Conservation (phyloP, 2,888 invertebrate genomes). For the Timandra comae region DNA sequence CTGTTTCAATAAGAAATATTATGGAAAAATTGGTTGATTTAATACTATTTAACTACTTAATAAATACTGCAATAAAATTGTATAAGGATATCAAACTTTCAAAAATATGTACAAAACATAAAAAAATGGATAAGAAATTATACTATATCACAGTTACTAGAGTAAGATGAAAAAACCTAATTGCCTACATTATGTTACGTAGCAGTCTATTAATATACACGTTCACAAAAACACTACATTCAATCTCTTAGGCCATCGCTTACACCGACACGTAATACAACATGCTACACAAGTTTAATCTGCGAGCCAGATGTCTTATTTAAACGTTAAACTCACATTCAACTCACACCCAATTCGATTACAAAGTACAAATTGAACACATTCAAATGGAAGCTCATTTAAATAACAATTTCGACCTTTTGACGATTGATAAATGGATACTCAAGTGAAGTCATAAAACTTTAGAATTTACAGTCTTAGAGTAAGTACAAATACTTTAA, state of each 20-base stretch:
- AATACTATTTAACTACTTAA: conserved; percentile 27
- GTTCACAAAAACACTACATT: conserved; percentile 44
- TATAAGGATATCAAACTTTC: conserved; percentile 73
- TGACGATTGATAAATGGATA: conserved; percentile 1
- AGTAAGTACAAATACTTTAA: no score
- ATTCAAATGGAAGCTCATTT: background rate
- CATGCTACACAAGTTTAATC: no score
- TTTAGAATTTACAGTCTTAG: no score
- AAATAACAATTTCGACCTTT: conserved; percentile 4
- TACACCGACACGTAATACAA: conserved; percentile 28
- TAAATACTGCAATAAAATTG: conserved; percentile 67
- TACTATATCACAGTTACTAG: conserved; percentile 76
- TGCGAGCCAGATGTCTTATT: no score
- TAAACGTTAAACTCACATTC: no score
- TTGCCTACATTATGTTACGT: conserved; percentile 48
- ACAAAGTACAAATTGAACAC: background rate
- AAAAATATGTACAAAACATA: conserved; percentile 66
- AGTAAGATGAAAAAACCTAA: conserved; percentile 59
- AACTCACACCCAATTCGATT: no score
- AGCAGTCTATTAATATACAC: conserved; percentile 64
- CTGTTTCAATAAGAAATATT: conserved; percentile 45
- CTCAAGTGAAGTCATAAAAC: conserved; percentile 7
- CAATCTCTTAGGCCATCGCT: conserved; percentile 29
- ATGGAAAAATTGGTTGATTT: conserved; percentile 17
- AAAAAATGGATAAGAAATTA: conserved; percentile 57